A percentile compares a stretch with the other conserved stretches of the same genome.
Evolutionary conservation across 2,888 invertebrate genomes (phyloP).

Genomic region (Beris chalybata): DNA sequence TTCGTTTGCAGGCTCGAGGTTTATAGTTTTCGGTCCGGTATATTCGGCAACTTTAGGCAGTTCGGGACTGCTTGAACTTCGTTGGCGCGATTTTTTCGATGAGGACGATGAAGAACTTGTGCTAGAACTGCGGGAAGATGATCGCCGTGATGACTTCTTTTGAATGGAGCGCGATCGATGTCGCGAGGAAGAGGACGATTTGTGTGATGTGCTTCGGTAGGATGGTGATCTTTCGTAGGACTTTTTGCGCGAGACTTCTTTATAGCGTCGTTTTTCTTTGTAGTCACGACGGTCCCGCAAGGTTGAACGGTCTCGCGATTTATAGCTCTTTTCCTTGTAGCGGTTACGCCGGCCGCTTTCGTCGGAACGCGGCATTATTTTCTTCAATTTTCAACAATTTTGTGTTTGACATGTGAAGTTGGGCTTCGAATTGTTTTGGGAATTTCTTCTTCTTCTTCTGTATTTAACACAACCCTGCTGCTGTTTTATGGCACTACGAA

Average conservation of each 20-base stretch:
- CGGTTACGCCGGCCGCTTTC: conserved; percentile 7
- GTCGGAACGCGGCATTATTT: conserved; percentile 3
- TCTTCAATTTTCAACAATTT: neutral
- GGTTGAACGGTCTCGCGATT: conserved; percentile 10
- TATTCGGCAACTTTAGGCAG: neutral
- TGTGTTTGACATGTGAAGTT: neutral
- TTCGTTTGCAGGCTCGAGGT: conserved; percentile 12
- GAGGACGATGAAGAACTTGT: neutral
- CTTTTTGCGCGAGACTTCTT: neutral
- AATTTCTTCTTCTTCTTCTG: conserved; percentile 10
- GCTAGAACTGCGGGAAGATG: conserved; percentile 9
- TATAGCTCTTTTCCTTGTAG: neutral
- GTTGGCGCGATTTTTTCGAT: conserved; percentile 1
- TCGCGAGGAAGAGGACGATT: conserved; percentile 2
- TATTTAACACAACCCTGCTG: no score
- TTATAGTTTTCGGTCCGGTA: neutral
- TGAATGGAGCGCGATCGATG: conserved; percentile 15
- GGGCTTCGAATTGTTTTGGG: conserved; percentile 11
- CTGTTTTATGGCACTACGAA: no score
- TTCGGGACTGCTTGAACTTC: conserved; percentile 11
- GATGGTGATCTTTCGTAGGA: conserved; percentile 19
- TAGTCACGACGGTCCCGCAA: neutral
- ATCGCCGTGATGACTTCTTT: conserved; percentile 19
- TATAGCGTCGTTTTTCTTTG: conserved; percentile 12
- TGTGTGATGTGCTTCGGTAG: neutral